A percentile compares a stretch with the other conserved stretches of the same genome.
phyloP scores from a whole-genome alignment of 2,797 vertebrate species.

The Sebastes trivittatus region DNA sequence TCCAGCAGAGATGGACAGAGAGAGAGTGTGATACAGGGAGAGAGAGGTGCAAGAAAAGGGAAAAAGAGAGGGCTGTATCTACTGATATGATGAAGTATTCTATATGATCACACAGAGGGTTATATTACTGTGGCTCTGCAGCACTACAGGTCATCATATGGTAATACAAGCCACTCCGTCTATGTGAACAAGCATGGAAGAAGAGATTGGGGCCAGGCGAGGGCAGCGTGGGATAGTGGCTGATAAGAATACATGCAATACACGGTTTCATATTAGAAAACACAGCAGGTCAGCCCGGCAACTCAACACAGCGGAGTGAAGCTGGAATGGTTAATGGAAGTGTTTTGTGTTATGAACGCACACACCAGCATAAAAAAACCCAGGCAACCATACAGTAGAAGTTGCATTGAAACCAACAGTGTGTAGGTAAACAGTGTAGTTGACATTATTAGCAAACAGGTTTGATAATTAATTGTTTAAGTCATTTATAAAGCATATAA shows the following conservation, averaged over 20 bases:
- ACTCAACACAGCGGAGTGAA: slow-evolving; percentile 11
- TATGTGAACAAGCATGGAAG: slow-evolving; percentile 35
- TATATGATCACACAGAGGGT: slow-evolving; percentile 53
- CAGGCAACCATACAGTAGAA: not conserved
- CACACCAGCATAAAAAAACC: not conserved
- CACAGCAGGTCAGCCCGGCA: slow-evolving; percentile 51
- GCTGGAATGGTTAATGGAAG: slow-evolving; percentile 24
- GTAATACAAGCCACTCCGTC: slow-evolving; percentile 36
- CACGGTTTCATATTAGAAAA: slow-evolving; percentile 64
- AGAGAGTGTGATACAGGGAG: slow-evolving; percentile 12
- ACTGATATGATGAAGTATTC: slow-evolving; percentile 60
- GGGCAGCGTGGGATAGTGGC: slow-evolving; percentile 25
- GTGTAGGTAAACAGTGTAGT: not conserved
- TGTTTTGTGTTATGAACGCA: not conserved
- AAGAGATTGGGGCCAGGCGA: slow-evolving; percentile 55
- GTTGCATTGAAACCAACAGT: not conserved
- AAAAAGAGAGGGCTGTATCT: slow-evolving; percentile 25
- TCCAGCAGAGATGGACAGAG: slow-evolving; percentile 62
- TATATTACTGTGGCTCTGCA: slow-evolving; percentile 42
- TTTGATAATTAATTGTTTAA: not conserved
- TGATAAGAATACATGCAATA: slow-evolving; percentile 68
- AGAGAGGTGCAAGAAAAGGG: not conserved
- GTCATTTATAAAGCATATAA: not conserved
- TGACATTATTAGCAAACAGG: not conserved
- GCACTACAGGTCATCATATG: slow-evolving; percentile 67